These are phyloP conservation scores for Plagodis pulveraria DNA, from an alignment of 2,888 invertebrate species.

Conservation along the genomic window DNA sequence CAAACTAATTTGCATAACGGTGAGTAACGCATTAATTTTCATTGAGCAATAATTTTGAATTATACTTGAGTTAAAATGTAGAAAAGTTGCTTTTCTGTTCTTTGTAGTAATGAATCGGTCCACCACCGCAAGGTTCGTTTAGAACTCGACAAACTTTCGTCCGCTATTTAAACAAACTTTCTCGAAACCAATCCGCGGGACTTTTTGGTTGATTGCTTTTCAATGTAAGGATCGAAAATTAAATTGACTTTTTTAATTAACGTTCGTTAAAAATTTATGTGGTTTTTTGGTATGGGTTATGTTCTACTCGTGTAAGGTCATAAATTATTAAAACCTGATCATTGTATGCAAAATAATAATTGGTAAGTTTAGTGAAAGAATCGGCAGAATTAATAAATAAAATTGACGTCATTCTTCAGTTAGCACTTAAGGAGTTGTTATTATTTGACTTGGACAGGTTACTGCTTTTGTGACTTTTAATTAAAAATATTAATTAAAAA, in stretches of 20 bases:
- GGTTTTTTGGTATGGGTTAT: no score
- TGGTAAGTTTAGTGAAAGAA: no score
- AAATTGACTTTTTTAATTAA: constrained; percentile 3
- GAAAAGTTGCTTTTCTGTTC: constrained; percentile 38
- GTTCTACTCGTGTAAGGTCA: no score
- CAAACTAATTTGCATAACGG: constrained; percentile 46
- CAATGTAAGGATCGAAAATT: constrained; percentile 8
- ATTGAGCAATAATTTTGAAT: background rate
- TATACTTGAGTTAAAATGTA: no score
- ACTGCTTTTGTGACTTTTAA: no score
- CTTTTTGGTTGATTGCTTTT: constrained; percentile 43
- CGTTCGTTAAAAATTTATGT: background rate
- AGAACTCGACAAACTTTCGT: constrained; percentile 51
- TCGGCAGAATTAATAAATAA: no score
- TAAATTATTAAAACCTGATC: no score
- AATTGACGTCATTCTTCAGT: no score
- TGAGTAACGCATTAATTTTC: constrained; percentile 47
- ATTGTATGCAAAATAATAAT: no score
- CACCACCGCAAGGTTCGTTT: constrained; percentile 39
- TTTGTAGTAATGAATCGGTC: constrained; percentile 46
- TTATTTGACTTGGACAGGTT: no score
- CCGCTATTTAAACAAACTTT: constrained; percentile 51
- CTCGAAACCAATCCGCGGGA: constrained; percentile 46
- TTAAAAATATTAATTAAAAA: background rate
- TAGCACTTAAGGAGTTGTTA: no score